Evolutionary conservation across 2,888 invertebrate species (phyloP).

Genomic region (Macrophya alboannulata): DNA sequence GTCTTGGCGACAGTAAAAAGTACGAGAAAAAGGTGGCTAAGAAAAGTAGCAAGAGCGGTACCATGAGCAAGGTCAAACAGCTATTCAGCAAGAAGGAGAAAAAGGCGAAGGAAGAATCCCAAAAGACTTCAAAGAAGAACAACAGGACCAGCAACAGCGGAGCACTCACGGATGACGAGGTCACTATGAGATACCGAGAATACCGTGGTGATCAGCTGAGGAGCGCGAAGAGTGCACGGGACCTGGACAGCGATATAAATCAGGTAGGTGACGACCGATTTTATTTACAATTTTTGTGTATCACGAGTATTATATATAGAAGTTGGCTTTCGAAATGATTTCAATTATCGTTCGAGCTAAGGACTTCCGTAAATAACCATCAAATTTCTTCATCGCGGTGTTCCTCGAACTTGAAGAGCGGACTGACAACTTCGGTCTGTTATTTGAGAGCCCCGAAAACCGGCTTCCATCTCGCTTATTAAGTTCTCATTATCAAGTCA

Average conservation of each 20-base stretch:
- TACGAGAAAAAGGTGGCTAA: conserved; percentile 77
- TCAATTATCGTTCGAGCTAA: background rate
- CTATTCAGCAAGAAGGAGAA: conserved; percentile 89
- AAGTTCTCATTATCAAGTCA: conserved; percentile 49
- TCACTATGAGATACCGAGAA: conserved; percentile 76
- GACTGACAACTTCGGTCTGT: background rate
- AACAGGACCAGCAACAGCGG: conserved; percentile 70
- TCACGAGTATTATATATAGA: background rate
- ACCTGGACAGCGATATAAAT: conserved; percentile 76
- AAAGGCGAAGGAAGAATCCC: conserved; percentile 83
- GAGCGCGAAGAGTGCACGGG: conserved; percentile 76
- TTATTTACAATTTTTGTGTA: background rate
- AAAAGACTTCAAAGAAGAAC: conserved; percentile 70
- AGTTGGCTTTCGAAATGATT: conserved; percentile 7
- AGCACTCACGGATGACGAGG: conserved; percentile 77
- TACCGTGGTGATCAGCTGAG: conserved; percentile 77
- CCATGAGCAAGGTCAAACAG: conserved; percentile 85
- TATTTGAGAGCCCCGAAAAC: conserved; percentile 41
- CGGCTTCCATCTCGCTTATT: conserved; percentile 45
- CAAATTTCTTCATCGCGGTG: background rate
- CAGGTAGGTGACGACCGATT: conserved; percentile 69
- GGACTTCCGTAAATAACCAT: background rate
- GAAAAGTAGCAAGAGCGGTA: conserved; percentile 77
- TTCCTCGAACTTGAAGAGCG: background rate
- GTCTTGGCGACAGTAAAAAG: conserved; percentile 72